Evolutionary conservation across 2,797 vertebrate species (phyloP).

Genomic region (Triplophysa yarkandensis): DNA sequence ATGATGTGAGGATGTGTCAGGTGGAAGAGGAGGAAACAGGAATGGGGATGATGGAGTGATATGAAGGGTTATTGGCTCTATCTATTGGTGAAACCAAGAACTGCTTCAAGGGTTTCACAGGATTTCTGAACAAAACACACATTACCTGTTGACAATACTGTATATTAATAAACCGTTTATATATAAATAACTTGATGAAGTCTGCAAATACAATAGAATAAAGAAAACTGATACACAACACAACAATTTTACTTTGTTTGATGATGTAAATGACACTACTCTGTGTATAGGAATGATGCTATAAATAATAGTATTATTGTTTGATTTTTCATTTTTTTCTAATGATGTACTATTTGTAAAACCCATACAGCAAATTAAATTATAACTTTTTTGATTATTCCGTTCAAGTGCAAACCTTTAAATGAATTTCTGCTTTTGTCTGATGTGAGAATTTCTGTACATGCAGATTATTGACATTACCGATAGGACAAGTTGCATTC

Average conservation of each 20-base stretch:
- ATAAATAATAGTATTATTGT: too few relatives aligned
- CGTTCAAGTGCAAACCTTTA: slow-evolving; percentile 28
- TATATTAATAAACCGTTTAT: too few relatives aligned
- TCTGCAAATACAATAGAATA: not conserved
- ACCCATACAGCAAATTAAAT: not conserved
- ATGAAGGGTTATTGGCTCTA: slow-evolving; percentile 20
- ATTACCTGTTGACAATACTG: too few relatives aligned
- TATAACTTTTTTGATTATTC: not conserved
- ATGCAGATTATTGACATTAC: not conserved
- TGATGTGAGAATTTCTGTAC: slow-evolving; percentile 22
- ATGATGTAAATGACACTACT: not conserved
- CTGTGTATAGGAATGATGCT: too few relatives aligned
- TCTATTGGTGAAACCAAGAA: slow-evolving; percentile 34
- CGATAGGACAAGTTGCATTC: not conserved
- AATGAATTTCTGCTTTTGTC: not conserved
- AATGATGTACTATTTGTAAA: too few relatives aligned
- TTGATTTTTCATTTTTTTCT: too few relatives aligned
- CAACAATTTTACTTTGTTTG: too few relatives aligned
- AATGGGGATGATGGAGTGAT: not conserved
- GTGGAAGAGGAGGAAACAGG: not conserved
- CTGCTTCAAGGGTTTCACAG: not conserved
- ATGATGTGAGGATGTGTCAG: not conserved
- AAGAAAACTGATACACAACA: not conserved
- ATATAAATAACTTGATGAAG: not conserved
- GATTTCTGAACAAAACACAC: not conserved